Percentiles rank a stretch among this genome's conserved stretches.
These are phyloP conservation scores for Pseudanteris insignis DNA, from an alignment of 2,888 invertebrate species.

Conservation along the genomic window DNA sequence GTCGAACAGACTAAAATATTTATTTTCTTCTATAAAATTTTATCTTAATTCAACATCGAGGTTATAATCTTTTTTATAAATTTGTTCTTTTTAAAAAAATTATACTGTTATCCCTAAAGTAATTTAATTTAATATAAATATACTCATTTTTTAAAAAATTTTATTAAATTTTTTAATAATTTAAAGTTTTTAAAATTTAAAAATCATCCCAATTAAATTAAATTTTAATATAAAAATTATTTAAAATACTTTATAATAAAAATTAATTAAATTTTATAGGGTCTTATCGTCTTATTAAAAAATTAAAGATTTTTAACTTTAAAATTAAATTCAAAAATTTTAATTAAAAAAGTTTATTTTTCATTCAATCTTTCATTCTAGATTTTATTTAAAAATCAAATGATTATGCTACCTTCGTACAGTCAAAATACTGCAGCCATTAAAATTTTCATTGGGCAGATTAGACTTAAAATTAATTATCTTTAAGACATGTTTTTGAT, in stretches of 20 bases:
- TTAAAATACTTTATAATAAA: constrained; percentile 40
- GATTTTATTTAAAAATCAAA: constrained; percentile 82
- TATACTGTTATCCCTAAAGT: constrained; percentile 88
- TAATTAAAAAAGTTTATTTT: constrained; percentile 72
- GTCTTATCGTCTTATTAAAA: constrained; percentile 79
- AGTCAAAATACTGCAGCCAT: constrained; percentile 82
- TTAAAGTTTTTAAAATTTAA: constrained; percentile 72
- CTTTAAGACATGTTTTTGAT: constrained; percentile 81
- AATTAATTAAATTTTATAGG: constrained; percentile 76
- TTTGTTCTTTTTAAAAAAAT: constrained; percentile 79
- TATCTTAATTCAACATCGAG: constrained; percentile 89
- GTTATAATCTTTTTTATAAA: constrained; percentile 81
- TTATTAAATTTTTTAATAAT: constrained; percentile 63
- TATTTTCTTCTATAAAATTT: constrained; percentile 75
- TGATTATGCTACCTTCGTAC: constrained; percentile 85
- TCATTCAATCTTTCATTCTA: constrained; percentile 81
- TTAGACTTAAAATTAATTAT: constrained; percentile 72
- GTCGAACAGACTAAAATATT: constrained; percentile 82
- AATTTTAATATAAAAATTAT: constrained; percentile 58
- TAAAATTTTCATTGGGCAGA: constrained; percentile 81
- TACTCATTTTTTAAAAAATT: constrained; percentile 34
- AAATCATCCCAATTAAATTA: constrained; percentile 76
- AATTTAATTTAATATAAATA: constrained; percentile 71
- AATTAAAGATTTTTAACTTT: constrained; percentile 76
- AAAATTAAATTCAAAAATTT: constrained; percentile 69